Evolutionary conservation across 1,140 invertebrate genomes (phyloP), one percentile per base, ranked within the genome.

Genomic region (Conopomorpha cramerella): DNA sequence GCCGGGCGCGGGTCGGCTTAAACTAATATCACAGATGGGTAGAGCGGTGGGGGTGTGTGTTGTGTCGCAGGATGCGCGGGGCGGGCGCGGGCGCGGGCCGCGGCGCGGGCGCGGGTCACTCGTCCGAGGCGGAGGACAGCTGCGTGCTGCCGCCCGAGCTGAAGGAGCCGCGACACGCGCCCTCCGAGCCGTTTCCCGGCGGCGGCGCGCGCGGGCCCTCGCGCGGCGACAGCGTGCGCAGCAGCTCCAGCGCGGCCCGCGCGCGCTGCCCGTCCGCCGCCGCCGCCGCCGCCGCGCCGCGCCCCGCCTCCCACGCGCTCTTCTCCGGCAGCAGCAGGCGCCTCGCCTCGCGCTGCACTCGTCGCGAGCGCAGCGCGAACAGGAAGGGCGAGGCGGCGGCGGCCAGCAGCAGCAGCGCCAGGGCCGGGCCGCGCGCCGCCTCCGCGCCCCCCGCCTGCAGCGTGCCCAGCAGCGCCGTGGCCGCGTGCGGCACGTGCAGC

Each of bases 281-380:
- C 23, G 61, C 62, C 19, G 59, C 42, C 1, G 51, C 36, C 12
- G 64, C 56, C 15, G 61, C 53, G n/a, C 54, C 40, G 26, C 59
- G 51, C 28, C 44, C 43, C 25, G 61, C 48, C 40, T 73, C 58
- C 68, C 67, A 68, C 36, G 56, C 55, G 32, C 57, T 63, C 53
- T 72, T 65, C 53, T 68, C 55, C 16, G 66, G 62, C 46, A 68
- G 41, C 43, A 77, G 34, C 38, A 70, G 34, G 16, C 67, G 46
- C n/a, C 62, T 38, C 85, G 79, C 66, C 46, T 91, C 89, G 3
- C 87, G 77, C 45, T 90, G 86, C 8, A 91, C 85, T 1, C 89
- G 79, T 14, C 86, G 82, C 17, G 88, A 91, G 3, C 90, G 82
- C 51, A 90, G 86, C 7, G 88, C 89, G 60, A 92, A 92, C 14